phyloP scores from a whole-genome alignment of 2,113 vertebrate genomes.

The Coreoperca whiteheadi region DNA sequence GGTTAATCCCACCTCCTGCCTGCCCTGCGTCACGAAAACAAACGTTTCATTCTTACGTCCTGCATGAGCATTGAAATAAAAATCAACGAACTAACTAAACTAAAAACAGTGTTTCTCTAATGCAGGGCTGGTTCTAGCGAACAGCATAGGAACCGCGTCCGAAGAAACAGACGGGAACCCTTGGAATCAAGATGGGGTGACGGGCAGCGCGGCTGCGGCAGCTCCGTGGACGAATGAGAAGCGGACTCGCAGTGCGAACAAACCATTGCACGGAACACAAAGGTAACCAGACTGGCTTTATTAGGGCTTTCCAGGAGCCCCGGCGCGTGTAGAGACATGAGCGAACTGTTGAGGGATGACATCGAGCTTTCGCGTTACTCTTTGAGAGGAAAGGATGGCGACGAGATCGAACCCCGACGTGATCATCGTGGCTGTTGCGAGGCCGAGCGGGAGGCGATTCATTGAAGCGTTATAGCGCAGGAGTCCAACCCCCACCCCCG shows the following conservation, averaged over 20 bases:
- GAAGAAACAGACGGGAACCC: not conserved
- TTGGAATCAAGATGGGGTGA: not conserved
- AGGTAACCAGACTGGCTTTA: slow-evolving; percentile 7
- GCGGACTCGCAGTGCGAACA: not conserved
- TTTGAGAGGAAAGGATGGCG: not conserved
- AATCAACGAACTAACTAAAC: too few relatives aligned
- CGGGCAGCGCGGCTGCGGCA: not conserved
- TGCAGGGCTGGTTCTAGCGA: too few relatives aligned
- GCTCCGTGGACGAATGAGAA: slow-evolving; percentile 7
- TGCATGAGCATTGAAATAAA: not conserved
- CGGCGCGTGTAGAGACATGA: not conserved
- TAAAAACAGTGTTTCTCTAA: not conserved
- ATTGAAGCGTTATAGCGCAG: not conserved
- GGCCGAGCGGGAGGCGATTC: not conserved
- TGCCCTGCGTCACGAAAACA: slow-evolving; percentile 36
- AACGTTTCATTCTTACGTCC: slow-evolving; percentile 19
- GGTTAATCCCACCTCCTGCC: slow-evolving; percentile 51
- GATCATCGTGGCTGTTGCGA: slow-evolving; percentile 5
- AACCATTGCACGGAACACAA: not conserved
- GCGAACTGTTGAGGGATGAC: not conserved
- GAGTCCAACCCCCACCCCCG: not conserved
- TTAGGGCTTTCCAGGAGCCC: not conserved
- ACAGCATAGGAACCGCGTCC: too few relatives aligned
- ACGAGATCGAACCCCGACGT: not conserved
- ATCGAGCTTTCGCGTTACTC: not conserved